Base-by-base conservation (phyloP, 2,113 vertebrate genomes). In the Heterotis niloticus region DNA sequence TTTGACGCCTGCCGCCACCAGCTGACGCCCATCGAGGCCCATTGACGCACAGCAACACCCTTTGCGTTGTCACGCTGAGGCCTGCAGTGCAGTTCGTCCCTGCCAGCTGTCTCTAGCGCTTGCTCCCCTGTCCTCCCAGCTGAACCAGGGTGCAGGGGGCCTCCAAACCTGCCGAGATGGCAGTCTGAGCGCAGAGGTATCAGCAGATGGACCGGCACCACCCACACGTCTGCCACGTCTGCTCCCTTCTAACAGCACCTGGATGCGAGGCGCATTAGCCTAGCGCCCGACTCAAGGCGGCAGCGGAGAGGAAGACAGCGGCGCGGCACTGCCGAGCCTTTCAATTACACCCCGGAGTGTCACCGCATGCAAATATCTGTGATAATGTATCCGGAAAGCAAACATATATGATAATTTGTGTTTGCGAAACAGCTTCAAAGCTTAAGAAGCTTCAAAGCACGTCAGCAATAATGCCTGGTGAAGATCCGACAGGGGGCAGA, bases 141-240 rank as follows among this genome's bases (percentile, higher is more conserved):
- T 54, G 10, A n/a, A 51, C 56, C 20, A 20, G 64, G 18, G 10
- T 1, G 20, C 11, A 11, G 23, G 14, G 23, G 29, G 60, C 29
- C 29, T 65, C 60, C 11, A 66, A 57, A 60, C 60, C 23, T 23
- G n/a, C 75, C 10, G 26, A 51, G 75, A 20, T 16, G 10, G 51
- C 17, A 70, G 57, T 64, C 10, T 29, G 69, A 52, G 23, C 28
- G 20, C 14, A 16, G n/a, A 62, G 51, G 34, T n/a, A 1, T 74
- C n/a, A 57, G 51, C 69, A 75, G 70, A 80, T 59, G 62, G 62
- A 57, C 44, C 14, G 23, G 51, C 11, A 13, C 64, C 78, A 66
- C 78, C 78, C 71, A n/a, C 64, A 11, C 24, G 71, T 80, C 78
- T 80, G 78, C 29, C 71, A 75, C 26, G 60, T 67, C 78, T 59